Evolutionary conservation across 2,888 invertebrate species (phyloP).

Genomic region (Lithosia quadra): DNA sequence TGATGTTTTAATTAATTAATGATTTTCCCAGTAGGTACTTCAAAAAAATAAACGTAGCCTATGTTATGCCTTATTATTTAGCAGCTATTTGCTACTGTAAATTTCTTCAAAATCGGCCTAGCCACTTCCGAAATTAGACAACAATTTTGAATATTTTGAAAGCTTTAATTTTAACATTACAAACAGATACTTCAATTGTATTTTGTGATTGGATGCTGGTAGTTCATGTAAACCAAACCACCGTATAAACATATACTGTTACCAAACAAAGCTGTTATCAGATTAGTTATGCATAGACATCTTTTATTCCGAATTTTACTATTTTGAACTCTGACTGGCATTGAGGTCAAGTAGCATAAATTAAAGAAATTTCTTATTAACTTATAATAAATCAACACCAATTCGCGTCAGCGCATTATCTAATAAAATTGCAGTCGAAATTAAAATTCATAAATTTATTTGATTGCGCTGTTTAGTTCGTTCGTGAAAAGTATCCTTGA

Average conservation of each 20-base stretch:
- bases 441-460: constrained; percentile 1
- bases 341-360: neutral
- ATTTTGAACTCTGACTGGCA: neutral
- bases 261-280: neutral
- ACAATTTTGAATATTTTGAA: too few species aligned
- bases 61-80: too few species aligned
- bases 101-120: too few species aligned
- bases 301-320: constrained; percentile 2
- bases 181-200: too few species aligned
- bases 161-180: too few species aligned
- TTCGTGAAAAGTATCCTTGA: neutral
- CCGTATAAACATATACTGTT: too few species aligned
- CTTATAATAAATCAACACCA: neutral
- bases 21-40: neutral
- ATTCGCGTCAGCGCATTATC: neutral
- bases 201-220: too few species aligned
- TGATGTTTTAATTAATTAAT: neutral
- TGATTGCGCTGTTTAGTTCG: neutral
- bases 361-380: neutral
- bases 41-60: neutral
- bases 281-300: neutral
- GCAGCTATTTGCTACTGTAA: too few species aligned
- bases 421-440: neutral
- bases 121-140: too few species aligned
- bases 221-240: too few species aligned